A percentile compares a stretch with the other conserved stretches of the same genome.
Conservation (phyloP, 2,797 vertebrate genomes). For the Tapera naevia region DNA sequence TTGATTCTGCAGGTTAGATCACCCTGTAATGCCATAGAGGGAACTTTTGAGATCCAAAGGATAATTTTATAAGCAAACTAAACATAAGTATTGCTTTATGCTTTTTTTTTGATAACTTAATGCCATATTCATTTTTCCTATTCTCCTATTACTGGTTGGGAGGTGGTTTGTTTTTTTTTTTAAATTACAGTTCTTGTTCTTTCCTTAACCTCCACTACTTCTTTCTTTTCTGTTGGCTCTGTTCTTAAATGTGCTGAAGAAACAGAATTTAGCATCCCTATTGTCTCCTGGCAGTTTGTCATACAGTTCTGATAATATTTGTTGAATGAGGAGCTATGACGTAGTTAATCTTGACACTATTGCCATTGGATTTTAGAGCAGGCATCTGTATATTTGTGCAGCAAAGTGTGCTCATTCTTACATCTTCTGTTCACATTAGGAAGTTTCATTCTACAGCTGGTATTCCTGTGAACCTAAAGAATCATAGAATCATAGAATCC, state of each 20-base stretch:
- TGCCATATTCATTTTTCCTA: neutral
- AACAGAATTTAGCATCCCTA: neutral
- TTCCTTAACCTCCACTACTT: neutral
- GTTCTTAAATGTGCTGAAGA: neutral
- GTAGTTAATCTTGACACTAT: neutral
- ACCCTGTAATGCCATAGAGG: neutral
- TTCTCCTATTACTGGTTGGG: neutral
- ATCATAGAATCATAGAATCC: too few species aligned
- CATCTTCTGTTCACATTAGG: neutral
- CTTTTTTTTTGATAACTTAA: neutral
- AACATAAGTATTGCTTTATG: neutral
- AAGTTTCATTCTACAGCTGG: neutral
- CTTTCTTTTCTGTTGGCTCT: neutral
- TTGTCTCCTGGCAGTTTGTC: neutral
- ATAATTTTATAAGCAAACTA: neutral
- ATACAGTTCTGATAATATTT: neutral
- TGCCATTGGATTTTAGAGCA: neutral
- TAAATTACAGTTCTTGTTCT: neutral
- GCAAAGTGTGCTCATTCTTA: neutral
- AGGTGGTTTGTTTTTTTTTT: neutral
- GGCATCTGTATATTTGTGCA: neutral
- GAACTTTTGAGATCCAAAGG: neutral
- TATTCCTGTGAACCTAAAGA: neutral
- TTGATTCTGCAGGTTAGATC: neutral
- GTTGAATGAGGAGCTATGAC: neutral